A percentile compares a stretch with the other conserved stretches of the same genome.
Evolutionary conservation across 2,113 vertebrate genomes (phyloP).

Genomic region (Dascyllus trimaculatus): DNA sequence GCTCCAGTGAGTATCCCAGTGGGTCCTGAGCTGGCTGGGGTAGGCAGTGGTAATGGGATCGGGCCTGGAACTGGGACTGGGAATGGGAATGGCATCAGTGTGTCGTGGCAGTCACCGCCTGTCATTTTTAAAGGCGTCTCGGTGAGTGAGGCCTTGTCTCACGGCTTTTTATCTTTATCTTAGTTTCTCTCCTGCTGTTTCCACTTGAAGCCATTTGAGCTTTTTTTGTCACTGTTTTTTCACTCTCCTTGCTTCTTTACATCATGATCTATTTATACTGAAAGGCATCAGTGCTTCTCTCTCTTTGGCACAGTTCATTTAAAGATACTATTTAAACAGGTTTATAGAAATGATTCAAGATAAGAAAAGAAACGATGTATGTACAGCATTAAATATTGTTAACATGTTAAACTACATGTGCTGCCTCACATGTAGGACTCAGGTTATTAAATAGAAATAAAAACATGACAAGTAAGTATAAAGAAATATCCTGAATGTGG

Average conservation of each 20-base stretch:
- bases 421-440: too few relatives aligned
- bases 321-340: too few relatives aligned
- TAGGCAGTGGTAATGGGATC: slow-evolving; percentile 79
- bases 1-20: slow-evolving; percentile 84
- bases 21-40: slow-evolving; percentile 78
- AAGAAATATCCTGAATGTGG: not conserved
- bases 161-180: slow-evolving; percentile 52
- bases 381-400: too few relatives aligned
- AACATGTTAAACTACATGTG: too few relatives aligned
- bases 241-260: not conserved
- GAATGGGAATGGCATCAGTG: slow-evolving; percentile 85
- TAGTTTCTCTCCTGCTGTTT: slow-evolving; percentile 38
- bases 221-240: slow-evolving; percentile 17
- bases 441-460: too few relatives aligned
- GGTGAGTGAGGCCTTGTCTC: slow-evolving; percentile 83
- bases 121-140: slow-evolving; percentile 86
- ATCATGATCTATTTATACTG: slow-evolving; percentile 4
- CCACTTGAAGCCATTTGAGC: slow-evolving; percentile 16
- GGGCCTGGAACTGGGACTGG: slow-evolving; percentile 74
- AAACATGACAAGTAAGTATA: not conserved
- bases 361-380: too few relatives aligned
- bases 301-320: not conserved
- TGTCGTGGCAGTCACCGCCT: slow-evolving; percentile 87
- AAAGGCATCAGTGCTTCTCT: slow-evolving; percentile 3
- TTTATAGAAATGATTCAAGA: too few relatives aligned